Base-by-base conservation (phyloP, 1,140 invertebrate species). In the Megalonaias nervosa region DNA sequence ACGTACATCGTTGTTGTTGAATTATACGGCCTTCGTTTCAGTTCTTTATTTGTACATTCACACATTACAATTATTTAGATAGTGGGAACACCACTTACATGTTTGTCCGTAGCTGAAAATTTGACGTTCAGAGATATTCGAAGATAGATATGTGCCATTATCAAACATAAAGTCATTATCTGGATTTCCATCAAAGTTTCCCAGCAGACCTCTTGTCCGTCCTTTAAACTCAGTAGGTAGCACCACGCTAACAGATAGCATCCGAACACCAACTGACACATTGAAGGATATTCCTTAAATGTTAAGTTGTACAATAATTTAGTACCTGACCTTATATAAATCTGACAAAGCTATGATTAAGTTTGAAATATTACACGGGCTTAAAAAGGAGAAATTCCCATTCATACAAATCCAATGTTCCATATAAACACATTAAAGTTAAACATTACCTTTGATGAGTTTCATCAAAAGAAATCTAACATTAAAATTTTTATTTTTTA, bases 121-220 rank as follows among this genome's bases (percentile, higher is more conserved):
- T 60, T 80, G 68, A 56, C 48, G 66, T 23, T 75, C 74, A n/a
- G 61, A 56, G 19, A 57, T 14, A 71, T 76, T 70, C 5, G 1
- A 16, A 0, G 26, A 23, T 21, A 76, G 26, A 13, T 60, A 15
- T 64, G 58, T 76, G 21, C 74, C 79, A 58, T 77, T 77, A 19
- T 70, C 74, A n/a, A 55, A 58, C 13, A 80, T 70, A 23, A 80
- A 80, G 65, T 80, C 79, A 64, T 80, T 76, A 48, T 65, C 15
- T 3, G 65, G 65, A 71, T 76, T 55, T 56, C 74, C 74, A 60
- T 80, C 75, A 69, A 74, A 76, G 38, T 80, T 80, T 21, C 79
- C 79, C 17, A 80, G 62, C 13, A 80, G 58, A n/a, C 79, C 79
- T 26, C 13, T 64, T 31, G 71, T 62, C 14, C 13, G 31, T 23